A percentile compares a stretch with the other conserved stretches of the same genome.
phyloP scores from a whole-genome alignment of 2,888 invertebrate genomes.

The Synergus gifuensis region DNA sequence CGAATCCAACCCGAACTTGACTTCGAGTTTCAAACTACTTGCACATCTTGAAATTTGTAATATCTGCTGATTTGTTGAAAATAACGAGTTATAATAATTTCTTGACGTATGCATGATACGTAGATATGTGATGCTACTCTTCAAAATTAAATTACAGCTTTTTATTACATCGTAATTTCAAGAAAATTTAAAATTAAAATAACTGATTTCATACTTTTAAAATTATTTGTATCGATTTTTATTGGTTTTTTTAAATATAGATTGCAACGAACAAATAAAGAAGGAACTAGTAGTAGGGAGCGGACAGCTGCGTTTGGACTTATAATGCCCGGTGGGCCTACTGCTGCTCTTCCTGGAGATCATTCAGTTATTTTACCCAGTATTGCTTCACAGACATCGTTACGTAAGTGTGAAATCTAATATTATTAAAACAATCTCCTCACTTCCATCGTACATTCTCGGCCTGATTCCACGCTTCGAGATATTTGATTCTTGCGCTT shows the following conservation, averaged over 20 bases:
- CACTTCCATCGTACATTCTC: too few species aligned
- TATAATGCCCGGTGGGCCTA: slow-evolving; percentile 75
- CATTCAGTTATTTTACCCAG: slow-evolving; percentile 78
- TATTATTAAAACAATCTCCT: not conserved
- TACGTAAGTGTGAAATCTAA: slow-evolving; percentile 67
- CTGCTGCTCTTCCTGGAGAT: slow-evolving; percentile 80
- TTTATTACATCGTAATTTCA: not conserved
- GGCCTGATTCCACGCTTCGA: too few species aligned
- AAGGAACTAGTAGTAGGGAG: slow-evolving; percentile 78
- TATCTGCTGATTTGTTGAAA: too few species aligned
- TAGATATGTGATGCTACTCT: not conserved
- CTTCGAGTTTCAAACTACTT: too few species aligned
- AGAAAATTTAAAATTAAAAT: not conserved
- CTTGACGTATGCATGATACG: too few species aligned
- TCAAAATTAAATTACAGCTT: not conserved
- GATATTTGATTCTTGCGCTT: too few species aligned
- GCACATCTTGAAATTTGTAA: too few species aligned
- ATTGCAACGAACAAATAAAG: slow-evolving; percentile 81
- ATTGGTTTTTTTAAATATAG: slow-evolving; percentile 73
- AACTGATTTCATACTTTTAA: not conserved
- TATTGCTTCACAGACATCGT: slow-evolving; percentile 79
- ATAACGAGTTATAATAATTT: too few species aligned
- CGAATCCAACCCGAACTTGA: too few species aligned
- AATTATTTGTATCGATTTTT: not conserved
- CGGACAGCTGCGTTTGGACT: slow-evolving; percentile 77